Conservation (phyloP, 2,888 invertebrate genomes). For the Mechanitis mazaeus region DNA sequence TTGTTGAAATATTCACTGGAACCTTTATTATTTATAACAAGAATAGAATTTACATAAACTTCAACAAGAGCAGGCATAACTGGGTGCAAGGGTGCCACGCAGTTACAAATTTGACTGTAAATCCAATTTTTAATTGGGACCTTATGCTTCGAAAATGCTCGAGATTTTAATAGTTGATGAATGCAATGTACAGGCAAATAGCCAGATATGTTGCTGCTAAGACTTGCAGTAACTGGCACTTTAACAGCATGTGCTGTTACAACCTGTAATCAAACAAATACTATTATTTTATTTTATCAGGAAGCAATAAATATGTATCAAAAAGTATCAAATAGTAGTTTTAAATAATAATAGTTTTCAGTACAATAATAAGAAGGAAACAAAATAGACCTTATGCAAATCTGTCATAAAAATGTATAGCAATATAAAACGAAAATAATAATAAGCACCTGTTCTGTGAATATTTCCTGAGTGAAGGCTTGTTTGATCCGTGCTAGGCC, state of each 20-base stretch:
- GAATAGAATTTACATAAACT: slow-evolving; percentile 94
- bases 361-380: too few species aligned
- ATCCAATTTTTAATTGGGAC: slow-evolving; percentile 98
- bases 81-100: slow-evolving; percentile 93
- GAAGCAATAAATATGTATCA: neutral
- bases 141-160: slow-evolving; percentile 96
- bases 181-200: slow-evolving; percentile 98
- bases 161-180: slow-evolving; percentile 93
- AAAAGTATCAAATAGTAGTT: neutral
- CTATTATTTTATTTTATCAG: too few species aligned
- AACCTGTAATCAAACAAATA: slow-evolving; percentile 71
- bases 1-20: slow-evolving; percentile 90
- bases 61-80: slow-evolving; percentile 95
- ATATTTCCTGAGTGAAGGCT: slow-evolving; percentile 97
- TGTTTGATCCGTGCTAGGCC: slow-evolving; percentile 92
- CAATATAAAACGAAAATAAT: too few species aligned
- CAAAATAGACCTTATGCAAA: neutral
- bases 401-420: neutral
- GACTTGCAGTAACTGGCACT: slow-evolving; percentile 92
- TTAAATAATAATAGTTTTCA: neutral
- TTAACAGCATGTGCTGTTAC: slow-evolving; percentile 97
- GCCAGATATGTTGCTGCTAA: slow-evolving; percentile 92
- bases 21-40: slow-evolving; percentile 81
- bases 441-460: slow-evolving; percentile 89
- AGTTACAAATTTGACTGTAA: slow-evolving; percentile 92